Percentiles rank a stretch among this genome's conserved stretches.
Evolutionary conservation across 2,113 vertebrate genomes (phyloP).

Genomic region (Pseudorhombus dupliciocellatus): DNA sequence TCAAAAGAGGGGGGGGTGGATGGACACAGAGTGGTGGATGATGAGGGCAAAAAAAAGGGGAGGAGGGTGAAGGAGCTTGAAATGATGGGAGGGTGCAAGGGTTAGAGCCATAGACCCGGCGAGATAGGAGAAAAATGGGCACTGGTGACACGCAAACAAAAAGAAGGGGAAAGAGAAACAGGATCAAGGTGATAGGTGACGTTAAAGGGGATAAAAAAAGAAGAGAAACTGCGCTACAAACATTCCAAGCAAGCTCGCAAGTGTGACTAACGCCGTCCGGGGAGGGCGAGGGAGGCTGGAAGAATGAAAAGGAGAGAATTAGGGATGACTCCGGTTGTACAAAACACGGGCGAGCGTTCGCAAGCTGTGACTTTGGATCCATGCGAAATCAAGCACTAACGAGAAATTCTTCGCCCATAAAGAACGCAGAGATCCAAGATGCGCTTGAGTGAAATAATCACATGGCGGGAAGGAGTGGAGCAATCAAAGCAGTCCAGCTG

Average conservation of each 20-base stretch:
- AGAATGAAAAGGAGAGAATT: constrained; percentile 32
- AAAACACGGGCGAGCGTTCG: constrained; percentile 40
- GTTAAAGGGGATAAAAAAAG: constrained; percentile 24
- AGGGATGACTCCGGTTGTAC: constrained; percentile 38
- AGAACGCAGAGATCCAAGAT: constrained; percentile 31
- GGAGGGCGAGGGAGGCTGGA: constrained; percentile 18
- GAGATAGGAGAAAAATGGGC: constrained; percentile 67
- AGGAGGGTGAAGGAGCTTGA: constrained; percentile 53
- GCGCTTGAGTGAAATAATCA: constrained; percentile 46
- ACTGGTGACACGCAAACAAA: constrained; percentile 65
- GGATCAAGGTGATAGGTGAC: constrained; percentile 77
- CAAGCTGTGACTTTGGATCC: constrained; percentile 43
- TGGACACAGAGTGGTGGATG: constrained; percentile 3
- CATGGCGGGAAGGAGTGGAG: constrained; percentile 9
- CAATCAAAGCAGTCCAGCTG: constrained; percentile 56
- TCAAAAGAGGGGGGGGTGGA: constrained; percentile 59
- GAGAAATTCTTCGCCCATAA: constrained; percentile 33
- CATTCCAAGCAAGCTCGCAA: constrained; percentile 58
- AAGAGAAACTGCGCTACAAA: constrained; percentile 46
- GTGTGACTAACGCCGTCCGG: constrained; percentile 65
- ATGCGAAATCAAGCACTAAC: constrained; percentile 21
- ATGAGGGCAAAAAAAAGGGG: constrained; percentile 3
- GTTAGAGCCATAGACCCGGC: constrained; percentile 62
- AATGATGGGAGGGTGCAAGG: constrained; percentile 66
- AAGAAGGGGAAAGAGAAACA: constrained; percentile 67